Evolutionary conservation across 1,140 invertebrate species (phyloP).

Genomic region (Heliconius congener): DNA sequence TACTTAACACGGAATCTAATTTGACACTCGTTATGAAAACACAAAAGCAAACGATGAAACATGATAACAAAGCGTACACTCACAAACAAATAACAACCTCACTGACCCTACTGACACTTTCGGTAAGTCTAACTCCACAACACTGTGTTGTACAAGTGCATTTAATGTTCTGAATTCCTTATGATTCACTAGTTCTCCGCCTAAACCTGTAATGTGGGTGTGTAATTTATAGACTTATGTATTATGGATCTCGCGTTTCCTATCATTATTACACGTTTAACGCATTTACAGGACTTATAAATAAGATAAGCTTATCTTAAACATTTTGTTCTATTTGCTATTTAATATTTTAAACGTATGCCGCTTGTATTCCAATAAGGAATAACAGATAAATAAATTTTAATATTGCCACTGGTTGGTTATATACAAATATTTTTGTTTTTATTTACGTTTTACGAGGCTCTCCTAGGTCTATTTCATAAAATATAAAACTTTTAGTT

Average conservation of each 20-base stretch:
- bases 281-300: conserved; percentile 24
- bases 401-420: background rate
- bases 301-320: conserved; percentile 17
- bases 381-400: background rate
- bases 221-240: conserved; percentile 29
- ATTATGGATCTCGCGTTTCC: conserved; percentile 27
- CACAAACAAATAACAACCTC: background rate
- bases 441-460: no score
- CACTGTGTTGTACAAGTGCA: conserved; percentile 55
- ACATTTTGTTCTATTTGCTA: conserved; percentile 15
- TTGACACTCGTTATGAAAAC: background rate
- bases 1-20: background rate
- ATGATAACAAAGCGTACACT: background rate
- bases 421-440: no score
- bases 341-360: conserved; percentile 11
- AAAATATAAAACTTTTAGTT: no score
- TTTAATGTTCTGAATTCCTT: conserved; percentile 48
- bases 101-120: conserved; percentile 25
- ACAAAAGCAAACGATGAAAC: background rate
- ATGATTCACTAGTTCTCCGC: conserved; percentile 50
- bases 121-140: conserved; percentile 27
- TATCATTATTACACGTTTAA: conserved; percentile 30
- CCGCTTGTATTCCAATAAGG: background rate
- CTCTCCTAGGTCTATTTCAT: no score
- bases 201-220: conserved; percentile 31